Conservation (phyloP, 2,113 vertebrate genomes). For the Coptodon rendalli region DNA sequence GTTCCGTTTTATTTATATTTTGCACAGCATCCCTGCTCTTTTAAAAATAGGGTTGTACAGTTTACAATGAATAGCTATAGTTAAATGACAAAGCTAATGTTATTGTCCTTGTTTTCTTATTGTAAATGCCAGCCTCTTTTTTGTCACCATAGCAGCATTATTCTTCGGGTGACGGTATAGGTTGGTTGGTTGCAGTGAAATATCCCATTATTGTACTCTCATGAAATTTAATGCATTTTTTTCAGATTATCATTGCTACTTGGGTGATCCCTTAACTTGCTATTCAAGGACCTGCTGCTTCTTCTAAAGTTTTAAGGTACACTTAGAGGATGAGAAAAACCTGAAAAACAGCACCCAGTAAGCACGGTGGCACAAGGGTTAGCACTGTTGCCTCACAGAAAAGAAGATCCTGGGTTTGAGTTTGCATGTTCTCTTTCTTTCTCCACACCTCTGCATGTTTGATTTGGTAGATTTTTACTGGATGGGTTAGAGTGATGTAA, state of each 20-base stretch:
- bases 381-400: neutral
- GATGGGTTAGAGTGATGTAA: neutral
- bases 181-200: neutral
- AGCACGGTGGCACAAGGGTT: rapidly evolving
- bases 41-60: neutral
- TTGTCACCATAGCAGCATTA: neutral
- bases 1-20: neutral
- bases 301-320: neutral
- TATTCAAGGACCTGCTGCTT: neutral
- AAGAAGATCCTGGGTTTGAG: neutral
- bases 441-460: neutral
- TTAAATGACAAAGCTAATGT: neutral
- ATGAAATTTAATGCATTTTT: too few relatives aligned
- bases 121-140: neutral
- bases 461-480: neutral
- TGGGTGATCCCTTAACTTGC: neutral
- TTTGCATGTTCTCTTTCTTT: neutral
- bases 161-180: rapidly evolving
- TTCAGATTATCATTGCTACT: neutral
- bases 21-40: neutral
- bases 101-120: neutral
- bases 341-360: neutral
- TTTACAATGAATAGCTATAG: neutral
- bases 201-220: neutral
- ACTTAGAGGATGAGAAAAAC: neutral